These are phyloP conservation scores for Oscheius sp. DNA, from an alignment of 2,888 invertebrate genomes.

Conservation along the genomic window DNA sequence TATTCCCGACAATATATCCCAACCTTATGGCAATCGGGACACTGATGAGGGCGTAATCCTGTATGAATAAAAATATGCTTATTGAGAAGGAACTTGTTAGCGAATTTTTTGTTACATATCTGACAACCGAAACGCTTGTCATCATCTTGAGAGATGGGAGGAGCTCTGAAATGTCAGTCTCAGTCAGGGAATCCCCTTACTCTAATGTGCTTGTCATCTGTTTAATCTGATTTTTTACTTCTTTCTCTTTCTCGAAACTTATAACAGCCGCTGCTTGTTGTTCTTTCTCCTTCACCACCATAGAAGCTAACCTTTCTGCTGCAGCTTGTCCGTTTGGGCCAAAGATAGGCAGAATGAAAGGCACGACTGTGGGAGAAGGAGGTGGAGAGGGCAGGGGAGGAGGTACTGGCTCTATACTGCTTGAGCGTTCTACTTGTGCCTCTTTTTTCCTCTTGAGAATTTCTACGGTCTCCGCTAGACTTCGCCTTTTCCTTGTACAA, in stretches of 20 bases:
- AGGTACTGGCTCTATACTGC: background rate
- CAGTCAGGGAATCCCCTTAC: slow-evolving; percentile 2
- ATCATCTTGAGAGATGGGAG: slow-evolving; percentile 14
- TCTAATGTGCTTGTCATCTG: slow-evolving; percentile 20
- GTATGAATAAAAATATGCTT: slow-evolving; percentile 35
- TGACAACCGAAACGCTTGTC: slow-evolving; percentile 28
- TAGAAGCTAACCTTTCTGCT: slow-evolving; percentile 11
- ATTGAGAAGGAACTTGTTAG: slow-evolving; percentile 32
- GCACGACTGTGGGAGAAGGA: background rate
- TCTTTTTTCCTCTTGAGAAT: slow-evolving; percentile 21
- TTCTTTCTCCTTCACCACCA: slow-evolving; percentile 17
- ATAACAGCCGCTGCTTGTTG: slow-evolving; percentile 11
- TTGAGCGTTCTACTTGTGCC: slow-evolving; percentile 2
- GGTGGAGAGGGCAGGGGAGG: slow-evolving; percentile 8
- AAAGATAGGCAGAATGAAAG: slow-evolving; percentile 5
- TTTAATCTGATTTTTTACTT: slow-evolving; percentile 25
- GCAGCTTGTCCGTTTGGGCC: slow-evolving; percentile 13
- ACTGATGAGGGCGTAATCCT: slow-evolving; percentile 30
- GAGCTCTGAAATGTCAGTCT: background rate
- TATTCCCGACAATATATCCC: background rate
- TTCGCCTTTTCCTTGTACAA: background rate
- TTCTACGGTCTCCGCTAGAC: slow-evolving; percentile 23
- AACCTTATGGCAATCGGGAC: slow-evolving; percentile 32
- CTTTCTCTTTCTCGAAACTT: slow-evolving; percentile 21
- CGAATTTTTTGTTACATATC: slow-evolving; percentile 30